Evolutionary conservation across 2,797 vertebrate species (phyloP), one percentile per base, ranked within the genome.

Genomic region (Aphelocoma californica): DNA sequence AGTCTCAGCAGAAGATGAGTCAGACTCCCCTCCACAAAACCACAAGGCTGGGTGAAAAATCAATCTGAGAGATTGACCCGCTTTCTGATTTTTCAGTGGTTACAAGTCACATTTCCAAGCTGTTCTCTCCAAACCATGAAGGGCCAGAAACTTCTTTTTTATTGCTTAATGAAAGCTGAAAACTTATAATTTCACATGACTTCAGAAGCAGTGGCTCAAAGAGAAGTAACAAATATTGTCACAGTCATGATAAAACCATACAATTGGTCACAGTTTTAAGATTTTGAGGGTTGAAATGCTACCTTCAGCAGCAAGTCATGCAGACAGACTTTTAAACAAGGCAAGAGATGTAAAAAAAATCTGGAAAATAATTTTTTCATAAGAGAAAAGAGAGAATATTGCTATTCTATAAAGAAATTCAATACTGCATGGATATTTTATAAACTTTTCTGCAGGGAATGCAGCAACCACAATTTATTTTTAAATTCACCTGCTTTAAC

Each of bases 91-190:
- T 94, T 95, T 90, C 81, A 95, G 71, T 88, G 80, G 67, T 87
- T 93, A 90, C 60, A 14, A 96, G 69, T 91, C 92, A 60, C 61
- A 78, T 88, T 95, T 94, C 84, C 83, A 95, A 92, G 86, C 81
- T 94, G 65, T 87, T 94, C 50, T 93, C 93, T 90, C n/a, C 42
- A 56, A 67, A 93, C 40, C 81, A 87, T 29, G 65, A 95, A 86
- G 42, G 54, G 64, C 61, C 78, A 95, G 54, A 91, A 94, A 48
- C 34, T 93, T 91, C 57, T 94, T 89, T 94, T 87, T 89, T 58
- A 91, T 69, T 90, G 69, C 86, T 91, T 91, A 94, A 94, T 85
- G 94, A 92, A 96, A 95, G 81, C 78, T 89, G 90, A 95, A 96
- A 94, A 78, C 83, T 87, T 31, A 11, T 51, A 70, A 93, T 95